phyloP scores from a whole-genome alignment of 2,797 vertebrate species.

The Dermochelys coriacea region DNA sequence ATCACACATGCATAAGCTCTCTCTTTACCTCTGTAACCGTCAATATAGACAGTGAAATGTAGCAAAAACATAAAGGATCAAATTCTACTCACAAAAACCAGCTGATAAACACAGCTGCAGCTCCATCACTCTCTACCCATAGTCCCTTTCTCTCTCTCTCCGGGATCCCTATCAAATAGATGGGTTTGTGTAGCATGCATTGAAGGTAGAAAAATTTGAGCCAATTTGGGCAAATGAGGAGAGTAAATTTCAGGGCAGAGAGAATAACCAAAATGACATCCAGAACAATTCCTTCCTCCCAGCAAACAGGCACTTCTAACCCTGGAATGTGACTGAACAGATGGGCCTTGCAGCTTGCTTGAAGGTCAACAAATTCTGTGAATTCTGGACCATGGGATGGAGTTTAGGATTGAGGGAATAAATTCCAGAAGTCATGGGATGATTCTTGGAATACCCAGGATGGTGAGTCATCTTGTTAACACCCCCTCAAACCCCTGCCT shows the following conservation, averaged over 20 bases:
- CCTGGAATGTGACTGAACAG: neutral
- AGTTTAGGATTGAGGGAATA: neutral
- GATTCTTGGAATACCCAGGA: too few species aligned
- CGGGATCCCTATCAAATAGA: neutral
- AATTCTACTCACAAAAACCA: neutral
- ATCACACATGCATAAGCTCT: neutral
- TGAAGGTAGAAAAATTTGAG: neutral
- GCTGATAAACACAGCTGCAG: neutral
- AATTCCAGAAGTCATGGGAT: neutral
- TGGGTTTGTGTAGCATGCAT: neutral
- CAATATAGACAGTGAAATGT: neutral
- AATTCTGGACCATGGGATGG: neutral
- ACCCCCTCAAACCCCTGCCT: too few species aligned
- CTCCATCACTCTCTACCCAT: constrained; percentile 7
- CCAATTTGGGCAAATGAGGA: constrained; percentile 4
- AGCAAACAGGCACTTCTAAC: neutral
- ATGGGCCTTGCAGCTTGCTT: neutral
- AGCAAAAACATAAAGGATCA: constrained; percentile 4
- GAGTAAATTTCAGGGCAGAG: neutral
- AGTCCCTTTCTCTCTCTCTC: neutral
- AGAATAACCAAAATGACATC: neutral
- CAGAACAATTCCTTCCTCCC: neutral
- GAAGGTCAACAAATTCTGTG: neutral
- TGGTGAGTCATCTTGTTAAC: too few species aligned
- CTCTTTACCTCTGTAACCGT: neutral